Evolutionary conservation across 2,888 invertebrate species (phyloP).

Genomic region (Drosophila demipolita): DNA sequence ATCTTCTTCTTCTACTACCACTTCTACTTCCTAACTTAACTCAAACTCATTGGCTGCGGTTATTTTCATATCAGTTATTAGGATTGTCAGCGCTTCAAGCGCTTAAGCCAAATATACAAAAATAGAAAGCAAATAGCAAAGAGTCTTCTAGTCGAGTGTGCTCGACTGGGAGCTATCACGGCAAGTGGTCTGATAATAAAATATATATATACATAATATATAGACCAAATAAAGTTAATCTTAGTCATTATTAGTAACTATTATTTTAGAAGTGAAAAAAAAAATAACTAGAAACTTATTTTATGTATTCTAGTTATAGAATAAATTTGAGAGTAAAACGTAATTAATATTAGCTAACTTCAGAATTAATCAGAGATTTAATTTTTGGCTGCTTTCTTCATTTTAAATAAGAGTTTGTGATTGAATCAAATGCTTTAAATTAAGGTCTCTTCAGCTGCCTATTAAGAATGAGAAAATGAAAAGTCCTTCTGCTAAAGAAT

Average conservation of each 20-base stretch:
- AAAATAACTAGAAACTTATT: background rate
- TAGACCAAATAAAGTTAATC: background rate
- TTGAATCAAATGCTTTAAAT: background rate
- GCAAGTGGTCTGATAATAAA: background rate
- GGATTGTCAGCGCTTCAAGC: conserved; percentile 48
- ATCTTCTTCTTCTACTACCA: background rate
- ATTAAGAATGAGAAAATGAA: background rate
- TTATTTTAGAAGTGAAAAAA: background rate
- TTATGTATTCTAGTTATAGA: background rate
- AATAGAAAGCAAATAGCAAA: background rate
- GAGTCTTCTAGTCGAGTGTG: background rate
- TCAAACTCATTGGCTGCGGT: conserved; percentile 46
- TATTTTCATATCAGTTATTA: conserved; percentile 65
- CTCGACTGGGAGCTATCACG: conserved; percentile 1
- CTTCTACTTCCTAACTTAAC: background rate
- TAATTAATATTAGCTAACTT: background rate
- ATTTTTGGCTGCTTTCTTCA: too few relatives aligned
- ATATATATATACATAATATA: too few relatives aligned
- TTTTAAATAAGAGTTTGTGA: background rate
- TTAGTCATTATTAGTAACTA: background rate
- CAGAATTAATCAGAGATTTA: background rate
- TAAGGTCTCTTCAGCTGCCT: background rate
- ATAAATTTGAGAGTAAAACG: background rate
- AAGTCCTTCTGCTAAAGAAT: too few relatives aligned
- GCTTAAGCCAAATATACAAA: conserved; percentile 35